These are phyloP conservation scores for Pitangus sulphuratus DNA, from an alignment of 2,797 vertebrate species.

Conservation along the genomic window DNA sequence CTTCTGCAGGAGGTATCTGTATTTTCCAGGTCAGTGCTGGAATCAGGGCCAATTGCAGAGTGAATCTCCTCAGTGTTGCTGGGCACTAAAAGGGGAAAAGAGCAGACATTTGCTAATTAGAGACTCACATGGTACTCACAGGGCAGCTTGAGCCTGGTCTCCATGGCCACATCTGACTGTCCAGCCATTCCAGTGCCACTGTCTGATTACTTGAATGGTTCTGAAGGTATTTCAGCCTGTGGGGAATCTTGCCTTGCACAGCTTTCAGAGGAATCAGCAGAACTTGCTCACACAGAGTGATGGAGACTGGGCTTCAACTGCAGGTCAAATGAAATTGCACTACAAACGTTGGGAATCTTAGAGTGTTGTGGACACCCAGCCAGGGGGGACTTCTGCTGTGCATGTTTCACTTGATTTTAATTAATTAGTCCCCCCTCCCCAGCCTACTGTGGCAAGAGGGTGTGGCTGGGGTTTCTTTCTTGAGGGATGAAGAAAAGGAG, in stretches of 20 bases:
- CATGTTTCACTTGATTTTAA: constrained; percentile 43
- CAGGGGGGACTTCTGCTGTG: neutral
- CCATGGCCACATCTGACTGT: neutral
- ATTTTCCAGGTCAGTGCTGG: constrained; percentile 6
- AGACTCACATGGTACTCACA: neutral
- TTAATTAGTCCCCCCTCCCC: neutral
- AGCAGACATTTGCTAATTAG: neutral
- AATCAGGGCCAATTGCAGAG: neutral
- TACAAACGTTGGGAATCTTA: constrained; percentile 47
- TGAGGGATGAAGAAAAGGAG: neutral
- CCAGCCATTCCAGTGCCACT: constrained; percentile 35
- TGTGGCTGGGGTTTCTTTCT: neutral
- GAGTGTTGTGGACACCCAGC: neutral
- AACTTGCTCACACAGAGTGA: constrained; percentile 10
- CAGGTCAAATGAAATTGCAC: constrained; percentile 62
- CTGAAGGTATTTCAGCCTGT: neutral
- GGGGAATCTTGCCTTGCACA: constrained; percentile 13
- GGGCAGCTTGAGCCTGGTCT: constrained; percentile 43
- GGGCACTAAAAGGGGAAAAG: neutral
- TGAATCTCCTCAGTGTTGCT: neutral
- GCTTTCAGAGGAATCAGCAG: neutral
- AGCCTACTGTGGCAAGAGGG: neutral
- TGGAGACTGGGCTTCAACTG: constrained; percentile 24
- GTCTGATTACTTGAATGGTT: constrained; percentile 56
- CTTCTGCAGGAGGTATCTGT: constrained; percentile 18